phyloP scores from a whole-genome alignment of 2,888 invertebrate species.

The Trichacis sp. region DNA sequence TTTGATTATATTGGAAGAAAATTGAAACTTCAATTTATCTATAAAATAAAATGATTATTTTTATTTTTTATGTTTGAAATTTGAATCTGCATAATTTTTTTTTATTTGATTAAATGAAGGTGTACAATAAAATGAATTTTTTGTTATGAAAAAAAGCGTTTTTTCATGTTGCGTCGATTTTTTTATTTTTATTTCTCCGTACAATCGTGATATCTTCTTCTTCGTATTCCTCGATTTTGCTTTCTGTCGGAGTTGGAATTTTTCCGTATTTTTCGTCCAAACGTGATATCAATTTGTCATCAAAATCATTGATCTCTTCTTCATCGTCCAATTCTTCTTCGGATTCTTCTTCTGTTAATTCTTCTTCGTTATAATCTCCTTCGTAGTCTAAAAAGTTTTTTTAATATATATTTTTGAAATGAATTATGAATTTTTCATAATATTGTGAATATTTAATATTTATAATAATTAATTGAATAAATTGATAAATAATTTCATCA shows the following conservation, averaged over 20 bases:
- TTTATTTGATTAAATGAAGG: too few relatives aligned
- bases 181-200: neutral
- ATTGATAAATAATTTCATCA: too few relatives aligned
- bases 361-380: conserved; percentile 72
- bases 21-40: too few relatives aligned
- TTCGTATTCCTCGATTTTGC: conserved; percentile 68
- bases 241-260: conserved; percentile 69
- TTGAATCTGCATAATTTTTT: too few relatives aligned
- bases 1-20: too few relatives aligned
- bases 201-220: conserved; percentile 60
- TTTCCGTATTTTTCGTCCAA: conserved; percentile 82
- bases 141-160: too few relatives aligned
- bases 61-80: neutral
- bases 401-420: too few relatives aligned
- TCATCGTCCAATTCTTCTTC: conserved; percentile 59
- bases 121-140: neutral
- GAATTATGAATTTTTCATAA: too few relatives aligned
- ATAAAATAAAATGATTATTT: too few relatives aligned
- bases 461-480: too few relatives aligned
- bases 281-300: conserved; percentile 79
- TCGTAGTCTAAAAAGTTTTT: too few relatives aligned
- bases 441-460: too few relatives aligned
- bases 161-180: neutral
- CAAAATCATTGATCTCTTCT: conserved; percentile 71
- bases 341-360: conserved; percentile 58